A percentile compares a stretch with the other conserved stretches of the same genome.
Evolutionary conservation across 1,140 invertebrate species (phyloP).

Genomic region (Doryteuthis pealeii): DNA sequence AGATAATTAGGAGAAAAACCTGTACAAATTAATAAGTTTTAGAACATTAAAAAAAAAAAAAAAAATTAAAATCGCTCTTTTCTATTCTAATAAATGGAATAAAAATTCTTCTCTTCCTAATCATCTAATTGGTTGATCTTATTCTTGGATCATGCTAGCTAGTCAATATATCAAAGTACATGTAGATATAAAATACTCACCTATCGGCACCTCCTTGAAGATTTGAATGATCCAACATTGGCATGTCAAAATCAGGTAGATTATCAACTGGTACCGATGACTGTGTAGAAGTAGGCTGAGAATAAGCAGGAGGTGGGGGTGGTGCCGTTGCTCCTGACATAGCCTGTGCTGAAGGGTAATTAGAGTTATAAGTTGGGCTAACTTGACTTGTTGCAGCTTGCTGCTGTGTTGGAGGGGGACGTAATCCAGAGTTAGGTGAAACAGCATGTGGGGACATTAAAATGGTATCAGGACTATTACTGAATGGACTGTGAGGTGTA

Average conservation of each 20-base stretch:
- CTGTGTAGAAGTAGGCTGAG: constrained; percentile 3
- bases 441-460: constrained; percentile 62
- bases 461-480: constrained; percentile 66
- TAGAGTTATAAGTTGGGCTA: constrained; percentile 42
- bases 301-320: constrained; percentile 19
- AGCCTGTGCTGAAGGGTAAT: constrained; percentile 15
- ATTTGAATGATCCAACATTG: constrained; percentile 2
- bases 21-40: too few relatives aligned
- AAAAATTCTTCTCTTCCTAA: too few relatives aligned
- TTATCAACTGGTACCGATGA: constrained; percentile 14
- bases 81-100: too few relatives aligned
- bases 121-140: too few relatives aligned
- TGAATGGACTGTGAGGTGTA: constrained; percentile 48
- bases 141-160: too few relatives aligned
- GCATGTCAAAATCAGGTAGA: constrained; percentile 35
- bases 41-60: too few relatives aligned
- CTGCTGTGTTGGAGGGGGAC: constrained; percentile 14
- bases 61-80: too few relatives aligned
- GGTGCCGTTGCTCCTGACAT: constrained; percentile 16
- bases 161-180: too few relatives aligned
- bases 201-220: neutral
- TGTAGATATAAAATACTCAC: too few relatives aligned
- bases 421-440: constrained; percentile 37
- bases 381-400: constrained; percentile 64
- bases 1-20: too few relatives aligned